Percentiles rank a stretch among this genome's conserved stretches.
phyloP scores from a whole-genome alignment of 2,797 vertebrate species.

The Microcaecilia unicolor region DNA sequence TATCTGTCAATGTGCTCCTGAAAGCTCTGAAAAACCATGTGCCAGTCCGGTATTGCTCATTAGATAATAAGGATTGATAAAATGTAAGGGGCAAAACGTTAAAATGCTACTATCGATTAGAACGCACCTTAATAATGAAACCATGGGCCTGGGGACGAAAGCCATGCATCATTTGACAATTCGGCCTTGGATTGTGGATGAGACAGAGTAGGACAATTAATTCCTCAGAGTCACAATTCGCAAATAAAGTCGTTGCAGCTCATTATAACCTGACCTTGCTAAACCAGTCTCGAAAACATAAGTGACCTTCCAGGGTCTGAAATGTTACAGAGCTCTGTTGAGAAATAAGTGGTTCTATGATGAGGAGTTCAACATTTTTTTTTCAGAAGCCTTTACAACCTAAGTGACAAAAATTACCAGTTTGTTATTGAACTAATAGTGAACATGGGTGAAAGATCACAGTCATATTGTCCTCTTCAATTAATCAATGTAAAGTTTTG shows the following conservation, averaged over 20 bases:
- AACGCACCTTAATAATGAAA: constrained; percentile 68
- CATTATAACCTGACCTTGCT: constrained; percentile 74
- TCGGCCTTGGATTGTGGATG: constrained; percentile 57
- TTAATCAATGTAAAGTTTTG: constrained; percentile 18
- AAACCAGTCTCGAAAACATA: constrained; percentile 65
- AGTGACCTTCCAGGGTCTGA: constrained; percentile 69
- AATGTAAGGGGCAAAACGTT: constrained; percentile 64
- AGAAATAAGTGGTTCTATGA: constrained; percentile 40
- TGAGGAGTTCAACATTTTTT: constrained; percentile 8
- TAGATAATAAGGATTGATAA: constrained; percentile 81
- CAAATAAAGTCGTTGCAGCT: constrained; percentile 74
- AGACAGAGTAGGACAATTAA: constrained; percentile 75
- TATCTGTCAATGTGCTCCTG: constrained; percentile 50
- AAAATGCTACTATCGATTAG: constrained; percentile 73
- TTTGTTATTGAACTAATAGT: background rate
- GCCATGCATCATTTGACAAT: constrained; percentile 74
- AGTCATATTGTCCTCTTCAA: constrained; percentile 18
- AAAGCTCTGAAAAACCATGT: constrained; percentile 54
- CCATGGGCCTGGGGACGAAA: constrained; percentile 57
- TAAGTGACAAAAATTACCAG: constrained; percentile 1
- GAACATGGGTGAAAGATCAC: constrained; percentile 6
- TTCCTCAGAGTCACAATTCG: constrained; percentile 70
- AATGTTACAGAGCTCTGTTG: constrained; percentile 60
- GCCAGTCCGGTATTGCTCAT: constrained; percentile 62
- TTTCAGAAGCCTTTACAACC: constrained; percentile 30